These are phyloP conservation scores for Taphrorychus bicolor DNA, from an alignment of 2,888 invertebrate genomes.

Conservation along the genomic window DNA sequence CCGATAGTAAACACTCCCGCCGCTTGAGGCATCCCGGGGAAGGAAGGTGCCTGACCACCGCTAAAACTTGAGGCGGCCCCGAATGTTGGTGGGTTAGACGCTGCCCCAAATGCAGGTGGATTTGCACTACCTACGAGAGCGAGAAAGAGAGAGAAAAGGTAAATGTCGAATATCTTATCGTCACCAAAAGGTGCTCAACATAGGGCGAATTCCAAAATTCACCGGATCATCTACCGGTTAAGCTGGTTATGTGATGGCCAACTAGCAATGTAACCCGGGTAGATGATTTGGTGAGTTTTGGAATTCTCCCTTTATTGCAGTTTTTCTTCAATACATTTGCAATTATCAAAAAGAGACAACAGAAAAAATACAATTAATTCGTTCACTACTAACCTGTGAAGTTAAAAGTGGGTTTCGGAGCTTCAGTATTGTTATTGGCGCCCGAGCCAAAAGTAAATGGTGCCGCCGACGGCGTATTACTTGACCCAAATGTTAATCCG, in stretches of 20 bases:
- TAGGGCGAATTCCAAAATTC: no score
- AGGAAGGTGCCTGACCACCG: not conserved
- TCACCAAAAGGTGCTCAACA: no score
- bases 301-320: no score
- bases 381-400: conserved; percentile 30
- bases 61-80: not conserved
- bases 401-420: conserved; percentile 31
- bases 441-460: conserved; percentile 22
- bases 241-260: no score
- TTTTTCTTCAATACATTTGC: no score
- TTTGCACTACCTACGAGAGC: not conserved
- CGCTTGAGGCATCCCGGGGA: conserved; percentile 2
- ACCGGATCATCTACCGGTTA: no score
- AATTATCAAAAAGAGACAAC: no score
- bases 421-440: conserved; percentile 3
- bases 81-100: conserved; percentile 11
- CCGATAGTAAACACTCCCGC: conserved; percentile 36
- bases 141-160: not conserved
- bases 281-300: no score
- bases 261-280: no score
- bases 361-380: no score
- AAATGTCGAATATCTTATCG: not conserved
- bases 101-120: conserved; percentile 22
- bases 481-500: conserved; percentile 30
- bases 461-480: conserved; percentile 6